phyloP scores from a whole-genome alignment of 2,888 invertebrate species.

The Tupiocoris notatus region DNA sequence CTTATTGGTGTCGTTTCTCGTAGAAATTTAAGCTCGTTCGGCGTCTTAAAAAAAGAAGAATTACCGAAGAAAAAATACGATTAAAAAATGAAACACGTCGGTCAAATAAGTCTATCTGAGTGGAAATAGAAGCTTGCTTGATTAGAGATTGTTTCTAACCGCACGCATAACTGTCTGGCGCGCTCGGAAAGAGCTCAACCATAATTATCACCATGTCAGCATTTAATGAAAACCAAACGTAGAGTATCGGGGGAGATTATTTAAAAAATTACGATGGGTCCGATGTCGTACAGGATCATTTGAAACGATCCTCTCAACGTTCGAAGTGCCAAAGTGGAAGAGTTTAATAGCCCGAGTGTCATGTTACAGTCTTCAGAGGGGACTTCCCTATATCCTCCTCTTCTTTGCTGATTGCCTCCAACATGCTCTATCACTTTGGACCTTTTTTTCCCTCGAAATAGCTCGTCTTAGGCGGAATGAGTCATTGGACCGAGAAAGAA shows the following conservation, averaged over 20 bases:
- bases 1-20: too few species aligned
- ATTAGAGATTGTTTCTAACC: neutral
- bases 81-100: too few species aligned
- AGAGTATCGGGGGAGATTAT: neutral
- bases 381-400: too few species aligned
- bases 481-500: too few species aligned
- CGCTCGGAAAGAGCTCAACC: neutral
- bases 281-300: slow-evolving; percentile 30
- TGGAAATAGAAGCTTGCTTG: neutral
- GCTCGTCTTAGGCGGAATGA: too few species aligned
- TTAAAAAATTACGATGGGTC: slow-evolving; percentile 2
- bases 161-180: neutral
- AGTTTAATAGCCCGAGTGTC: slow-evolving; percentile 28
- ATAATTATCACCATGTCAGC: slow-evolving; percentile 15
- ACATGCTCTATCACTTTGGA: too few species aligned
- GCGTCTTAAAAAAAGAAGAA: too few species aligned
- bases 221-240: slow-evolving; percentile 2
- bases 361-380: neutral
- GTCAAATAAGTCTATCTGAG: neutral
- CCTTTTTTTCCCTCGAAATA: too few species aligned
- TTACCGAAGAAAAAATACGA: too few species aligned
- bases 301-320: slow-evolving; percentile 10
- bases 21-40: too few species aligned
- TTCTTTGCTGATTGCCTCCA: too few species aligned
- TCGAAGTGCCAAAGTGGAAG: slow-evolving; percentile 29